Conservation (phyloP, 2,888 invertebrate species). For the Limnephilus lunatus region DNA sequence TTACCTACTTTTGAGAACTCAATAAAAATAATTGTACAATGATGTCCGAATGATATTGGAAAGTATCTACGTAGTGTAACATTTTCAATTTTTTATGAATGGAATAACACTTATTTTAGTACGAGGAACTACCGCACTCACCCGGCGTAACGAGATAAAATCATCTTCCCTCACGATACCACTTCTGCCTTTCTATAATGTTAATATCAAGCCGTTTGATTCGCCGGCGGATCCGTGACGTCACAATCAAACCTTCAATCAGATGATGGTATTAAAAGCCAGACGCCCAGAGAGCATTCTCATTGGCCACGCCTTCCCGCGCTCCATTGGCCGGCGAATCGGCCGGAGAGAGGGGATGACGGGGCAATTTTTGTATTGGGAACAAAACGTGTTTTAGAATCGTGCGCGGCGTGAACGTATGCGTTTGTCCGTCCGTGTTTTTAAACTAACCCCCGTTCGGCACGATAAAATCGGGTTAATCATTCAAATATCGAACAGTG, state of each 20-base stretch:
- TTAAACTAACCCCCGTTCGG: conserved; percentile 22
- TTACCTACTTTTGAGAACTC: too few relatives aligned
- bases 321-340: conserved; percentile 68
- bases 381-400: conserved; percentile 60
- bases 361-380: conserved; percentile 69
- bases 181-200: conserved; percentile 71
- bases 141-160: not conserved
- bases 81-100: not conserved
- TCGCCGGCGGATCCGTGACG: conserved; percentile 72
- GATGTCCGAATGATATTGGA: too few relatives aligned
- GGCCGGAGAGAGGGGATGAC: conserved; percentile 70
- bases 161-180: not conserved
- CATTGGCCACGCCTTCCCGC: conserved; percentile 71
- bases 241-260: conserved; percentile 68
- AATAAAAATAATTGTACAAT: too few relatives aligned
- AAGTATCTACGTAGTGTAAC: too few relatives aligned
- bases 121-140: not conserved
- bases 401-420: conserved; percentile 57
- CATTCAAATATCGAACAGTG: conserved; percentile 4
- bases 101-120: not conserved
- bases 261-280: conserved; percentile 57
- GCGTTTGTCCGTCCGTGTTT: conserved; percentile 42
- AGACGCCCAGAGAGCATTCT: conserved; percentile 58
- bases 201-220: conserved; percentile 76
- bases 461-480: conserved; percentile 40